Conservation (phyloP, 23 tunicate species). For the Phallusia fumigata region DNA sequence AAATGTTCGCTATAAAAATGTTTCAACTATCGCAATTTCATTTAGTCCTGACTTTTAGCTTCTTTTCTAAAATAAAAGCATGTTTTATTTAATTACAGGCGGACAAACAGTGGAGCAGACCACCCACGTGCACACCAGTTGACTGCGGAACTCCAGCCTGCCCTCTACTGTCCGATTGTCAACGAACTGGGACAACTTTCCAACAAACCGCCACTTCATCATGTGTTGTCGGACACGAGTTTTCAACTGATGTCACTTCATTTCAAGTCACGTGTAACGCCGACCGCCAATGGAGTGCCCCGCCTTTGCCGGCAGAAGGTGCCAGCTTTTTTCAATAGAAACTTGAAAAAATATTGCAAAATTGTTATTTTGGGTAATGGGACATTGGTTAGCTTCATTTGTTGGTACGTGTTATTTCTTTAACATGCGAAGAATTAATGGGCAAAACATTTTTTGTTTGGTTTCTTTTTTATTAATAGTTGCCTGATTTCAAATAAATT, state of each 20-base stretch:
- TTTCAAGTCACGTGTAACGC: slow-evolving; percentile 30
- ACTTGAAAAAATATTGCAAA: no score
- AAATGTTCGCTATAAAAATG: no score
- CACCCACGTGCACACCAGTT: slow-evolving; percentile 56
- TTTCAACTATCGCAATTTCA: no score
- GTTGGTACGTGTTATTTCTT: no score
- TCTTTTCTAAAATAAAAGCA: no score
- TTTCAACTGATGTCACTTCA: slow-evolving; percentile 23
- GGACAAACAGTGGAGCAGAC: slow-evolving; percentile 40
- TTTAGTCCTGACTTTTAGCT: no score
- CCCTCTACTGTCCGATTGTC: slow-evolving; percentile 43
- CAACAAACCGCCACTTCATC: slow-evolving; percentile 16
- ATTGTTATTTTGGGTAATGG: no score
- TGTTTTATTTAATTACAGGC: slow-evolving; percentile 18
- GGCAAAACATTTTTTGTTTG: no score
- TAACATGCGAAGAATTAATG: no score
- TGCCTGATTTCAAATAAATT: no score
- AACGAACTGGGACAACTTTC: slow-evolving; percentile 39
- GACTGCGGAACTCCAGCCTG: slow-evolving; percentile 48
- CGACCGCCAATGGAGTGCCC: slow-evolving; percentile 51
- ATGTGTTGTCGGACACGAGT: slow-evolving; percentile 65
- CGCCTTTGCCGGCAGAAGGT: slow-evolving; percentile 2
- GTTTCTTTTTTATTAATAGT: no score
- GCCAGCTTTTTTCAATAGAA: not conserved
- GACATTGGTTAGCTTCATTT: no score